Conservation (phyloP, 1,140 invertebrate genomes). For the Pectinophora gossypiella region DNA sequence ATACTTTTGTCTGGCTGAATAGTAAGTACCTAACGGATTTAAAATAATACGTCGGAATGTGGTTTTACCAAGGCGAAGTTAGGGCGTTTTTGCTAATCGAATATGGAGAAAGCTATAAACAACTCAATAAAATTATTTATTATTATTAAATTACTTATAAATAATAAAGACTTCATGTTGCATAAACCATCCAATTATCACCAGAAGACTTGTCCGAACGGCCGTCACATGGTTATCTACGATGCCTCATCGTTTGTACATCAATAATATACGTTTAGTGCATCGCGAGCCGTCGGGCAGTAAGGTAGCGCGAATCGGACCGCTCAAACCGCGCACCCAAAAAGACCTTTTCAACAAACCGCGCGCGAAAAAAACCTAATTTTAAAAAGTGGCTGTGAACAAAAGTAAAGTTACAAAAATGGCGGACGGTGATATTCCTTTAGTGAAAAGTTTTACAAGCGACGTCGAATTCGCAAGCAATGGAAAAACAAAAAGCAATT, state of each 20-base stretch:
- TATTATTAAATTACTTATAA: too few species aligned
- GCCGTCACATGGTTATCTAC: slow-evolving; percentile 58
- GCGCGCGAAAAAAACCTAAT: background rate
- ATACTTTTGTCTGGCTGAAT: too few species aligned
- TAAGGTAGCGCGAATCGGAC: slow-evolving; percentile 3
- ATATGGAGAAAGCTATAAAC: too few species aligned
- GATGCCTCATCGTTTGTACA: slow-evolving; percentile 53
- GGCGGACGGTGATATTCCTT: slow-evolving; percentile 64
- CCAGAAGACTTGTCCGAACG: slow-evolving; percentile 32
- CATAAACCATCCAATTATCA: slow-evolving; percentile 65
- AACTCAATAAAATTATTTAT: too few species aligned
- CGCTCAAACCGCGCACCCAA: background rate
- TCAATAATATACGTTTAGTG: slow-evolving; percentile 57
- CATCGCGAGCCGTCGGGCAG: slow-evolving; percentile 19
- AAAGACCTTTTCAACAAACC: slow-evolving; percentile 2
- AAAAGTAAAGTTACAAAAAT: slow-evolving; percentile 26
- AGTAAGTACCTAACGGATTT: too few species aligned
- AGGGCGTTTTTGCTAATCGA: too few species aligned
- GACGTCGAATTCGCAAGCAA: slow-evolving; percentile 59
- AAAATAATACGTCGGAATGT: too few species aligned
- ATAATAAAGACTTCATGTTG: too few species aligned
- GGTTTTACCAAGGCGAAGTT: too few species aligned
- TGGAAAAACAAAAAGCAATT: slow-evolving; percentile 53
- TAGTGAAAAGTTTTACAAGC: slow-evolving; percentile 58
- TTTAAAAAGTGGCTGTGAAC: slow-evolving; percentile 9